These are phyloP conservation scores for Coccyzus lansbergi DNA, from an alignment of 2,797 vertebrate species.

Conservation along the genomic window DNA sequence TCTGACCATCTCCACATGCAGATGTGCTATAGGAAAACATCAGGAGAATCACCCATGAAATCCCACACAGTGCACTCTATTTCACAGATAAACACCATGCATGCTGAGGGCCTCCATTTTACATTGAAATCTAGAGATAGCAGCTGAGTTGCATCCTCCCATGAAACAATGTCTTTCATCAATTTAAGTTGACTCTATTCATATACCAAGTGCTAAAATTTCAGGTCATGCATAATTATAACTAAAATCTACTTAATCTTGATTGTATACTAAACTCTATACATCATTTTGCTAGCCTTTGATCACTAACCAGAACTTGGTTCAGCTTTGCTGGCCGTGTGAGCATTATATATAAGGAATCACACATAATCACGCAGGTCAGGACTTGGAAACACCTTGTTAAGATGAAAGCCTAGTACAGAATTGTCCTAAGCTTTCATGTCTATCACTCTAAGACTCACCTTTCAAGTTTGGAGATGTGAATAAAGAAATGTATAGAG, in stretches of 20 bases:
- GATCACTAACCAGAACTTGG: neutral
- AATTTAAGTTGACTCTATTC: neutral
- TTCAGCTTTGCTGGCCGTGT: neutral
- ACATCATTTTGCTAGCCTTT: neutral
- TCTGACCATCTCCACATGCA: neutral
- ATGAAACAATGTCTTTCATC: neutral
- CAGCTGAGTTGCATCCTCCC: neutral
- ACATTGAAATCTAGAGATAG: neutral
- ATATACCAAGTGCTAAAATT: neutral
- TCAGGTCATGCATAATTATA: neutral
- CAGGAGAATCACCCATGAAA: neutral
- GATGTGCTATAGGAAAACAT: neutral
- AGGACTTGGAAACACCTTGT: neutral
- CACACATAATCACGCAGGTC: neutral
- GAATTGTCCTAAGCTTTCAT: neutral
- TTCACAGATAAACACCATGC: neutral
- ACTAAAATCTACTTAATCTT: neutral
- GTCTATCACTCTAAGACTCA: neutral
- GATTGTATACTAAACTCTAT: neutral
- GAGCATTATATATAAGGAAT: fast-evolving
- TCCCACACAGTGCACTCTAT: neutral
- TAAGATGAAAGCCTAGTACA: neutral
- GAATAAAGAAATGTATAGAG: neutral
- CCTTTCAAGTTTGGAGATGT: neutral
- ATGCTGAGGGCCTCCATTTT: fast-evolving